Percentiles rank a stretch among this genome's conserved stretches.
These are phyloP conservation scores for Trissonchulus sp. DNA, from an alignment of 2,888 invertebrate species.

Conservation along the genomic window DNA sequence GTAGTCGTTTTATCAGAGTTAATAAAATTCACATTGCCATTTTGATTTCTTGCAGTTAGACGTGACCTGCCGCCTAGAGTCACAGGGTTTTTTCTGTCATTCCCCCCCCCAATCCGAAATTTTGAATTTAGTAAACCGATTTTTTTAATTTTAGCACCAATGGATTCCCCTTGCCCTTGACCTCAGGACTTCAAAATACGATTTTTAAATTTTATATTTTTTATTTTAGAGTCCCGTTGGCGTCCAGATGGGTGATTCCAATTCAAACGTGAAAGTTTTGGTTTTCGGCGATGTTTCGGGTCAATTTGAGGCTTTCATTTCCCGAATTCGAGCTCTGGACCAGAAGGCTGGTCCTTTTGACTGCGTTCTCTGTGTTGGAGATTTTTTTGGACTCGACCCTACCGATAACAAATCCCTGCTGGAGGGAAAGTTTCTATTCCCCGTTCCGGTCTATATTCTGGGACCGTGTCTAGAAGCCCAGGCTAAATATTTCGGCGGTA, in stretches of 20 bases:
- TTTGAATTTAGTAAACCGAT: too few relatives aligned
- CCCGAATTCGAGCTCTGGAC: conserved; percentile 26
- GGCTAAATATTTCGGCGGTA: conserved; percentile 36
- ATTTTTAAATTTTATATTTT: too few relatives aligned
- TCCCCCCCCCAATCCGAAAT: too few relatives aligned
- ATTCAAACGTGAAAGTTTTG: conserved; percentile 25
- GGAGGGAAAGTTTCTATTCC: conserved; percentile 29
- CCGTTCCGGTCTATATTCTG: conserved; percentile 46
- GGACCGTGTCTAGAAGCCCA: conserved; percentile 28
- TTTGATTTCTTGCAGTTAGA: too few relatives aligned
- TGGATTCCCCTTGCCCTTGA: too few relatives aligned
- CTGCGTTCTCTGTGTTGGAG: conserved; percentile 49
- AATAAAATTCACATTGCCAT: too few relatives aligned
- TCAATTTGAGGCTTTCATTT: conserved; percentile 41
- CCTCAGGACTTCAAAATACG: too few relatives aligned
- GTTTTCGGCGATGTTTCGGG: conserved; percentile 45
- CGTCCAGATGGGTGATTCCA: too few relatives aligned
- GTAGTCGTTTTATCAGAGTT: too few relatives aligned
- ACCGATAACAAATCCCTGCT: conserved; percentile 41
- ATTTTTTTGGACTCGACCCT: conserved; percentile 48
- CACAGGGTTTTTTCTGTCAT: too few relatives aligned
- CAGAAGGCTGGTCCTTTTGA: conserved; percentile 48
- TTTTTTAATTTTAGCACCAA: too few relatives aligned
- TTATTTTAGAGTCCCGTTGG: not conserved
- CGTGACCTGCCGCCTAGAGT: too few relatives aligned